Percentiles rank a stretch among this genome's conserved stretches.
phyloP scores from a whole-genome alignment of 2,888 invertebrate genomes.

The Kuschelorhynchus macadamiae region DNA sequence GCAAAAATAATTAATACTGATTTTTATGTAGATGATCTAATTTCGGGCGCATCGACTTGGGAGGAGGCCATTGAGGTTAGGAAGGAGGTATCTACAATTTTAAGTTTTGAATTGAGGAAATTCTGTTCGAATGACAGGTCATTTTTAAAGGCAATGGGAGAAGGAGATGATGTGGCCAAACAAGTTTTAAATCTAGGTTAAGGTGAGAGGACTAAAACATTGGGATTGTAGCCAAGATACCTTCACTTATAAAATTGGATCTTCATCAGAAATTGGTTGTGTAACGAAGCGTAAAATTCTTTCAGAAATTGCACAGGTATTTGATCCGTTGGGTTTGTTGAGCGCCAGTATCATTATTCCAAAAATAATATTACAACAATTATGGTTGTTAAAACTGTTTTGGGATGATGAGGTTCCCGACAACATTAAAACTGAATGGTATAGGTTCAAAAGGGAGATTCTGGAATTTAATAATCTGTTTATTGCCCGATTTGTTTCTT shows the following conservation, averaged over 20 bases:
- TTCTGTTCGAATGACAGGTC: constrained; percentile 8
- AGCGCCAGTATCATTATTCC: not conserved
- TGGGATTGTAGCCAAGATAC: constrained; percentile 6
- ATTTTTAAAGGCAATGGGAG: constrained; percentile 13
- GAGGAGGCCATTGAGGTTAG: constrained; percentile 38
- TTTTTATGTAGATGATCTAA: constrained; percentile 52
- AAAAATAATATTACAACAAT: constrained; percentile 7
- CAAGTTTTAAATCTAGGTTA: constrained; percentile 12
- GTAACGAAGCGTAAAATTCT: constrained; percentile 19
- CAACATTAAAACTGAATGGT: not conserved
- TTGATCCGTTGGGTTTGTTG: constrained; percentile 31
- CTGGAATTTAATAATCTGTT: constrained; percentile 10
- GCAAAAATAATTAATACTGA: constrained; percentile 36
- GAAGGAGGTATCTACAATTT: constrained; percentile 39
- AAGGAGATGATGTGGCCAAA: too few relatives aligned
- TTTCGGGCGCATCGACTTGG: constrained; percentile 29
- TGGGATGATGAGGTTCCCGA: constrained; percentile 5
- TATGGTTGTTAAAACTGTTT: not conserved
- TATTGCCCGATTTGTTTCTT: constrained; percentile 3
- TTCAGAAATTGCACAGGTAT: constrained; percentile 13
- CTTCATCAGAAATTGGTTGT: not conserved
- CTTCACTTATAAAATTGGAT: not conserved
- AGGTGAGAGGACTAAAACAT: constrained; percentile 13
- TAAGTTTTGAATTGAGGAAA: constrained; percentile 47
- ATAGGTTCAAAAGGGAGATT: not conserved